Base-by-base conservation (phyloP, 2,888 invertebrate species). In the Pinctada fucata region DNA sequence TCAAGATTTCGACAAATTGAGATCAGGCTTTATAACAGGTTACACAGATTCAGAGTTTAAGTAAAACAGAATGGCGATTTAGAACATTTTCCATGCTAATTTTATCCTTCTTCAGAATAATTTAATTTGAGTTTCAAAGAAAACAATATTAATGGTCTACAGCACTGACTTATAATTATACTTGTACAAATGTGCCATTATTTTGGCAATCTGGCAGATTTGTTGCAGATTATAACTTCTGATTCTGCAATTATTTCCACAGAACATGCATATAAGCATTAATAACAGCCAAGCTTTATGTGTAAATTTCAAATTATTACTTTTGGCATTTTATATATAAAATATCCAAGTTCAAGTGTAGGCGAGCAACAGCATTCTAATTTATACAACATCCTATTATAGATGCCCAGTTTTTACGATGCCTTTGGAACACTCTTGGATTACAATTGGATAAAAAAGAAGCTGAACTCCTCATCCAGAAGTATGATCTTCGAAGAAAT, bases 11-110 rank as follows among this genome's bases (percentile, higher is more conserved):
- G 93, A 93, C 79, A 89, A 89, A 79, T 87, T 92, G 1, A 84
- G 92, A 52, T 91, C 91, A 51, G 93, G 93, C 70, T 91, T 83
- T 88, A 90, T 93, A n/a, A 90, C 93, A 84, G 90, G 92, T 92
- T 86, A 48, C 6, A 31, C 31, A 31, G 31, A 31, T 31, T 31
- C 31, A 31, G 31, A 63, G 70, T 4, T 51, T 52, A 31, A 31
- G 31, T 31, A 31, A 31, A 31, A 31, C 31, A 31, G 31, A 31
- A 31, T 71, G 16, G 3, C 2, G n/a, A 4, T 0, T 67, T n/a
- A 3, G 10, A 45, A 16, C 16, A 45, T 16, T 67, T 3, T 10
- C 3, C 67, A 45, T 45, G 3, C 47, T 31, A 67, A 5, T 64
- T 5, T 64, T 64, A 16, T 64, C 64, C 16, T 3, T 64, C 6